Evolutionary conservation across 2,797 vertebrate genomes (phyloP).

Genomic region (Morus bassanus): DNA sequence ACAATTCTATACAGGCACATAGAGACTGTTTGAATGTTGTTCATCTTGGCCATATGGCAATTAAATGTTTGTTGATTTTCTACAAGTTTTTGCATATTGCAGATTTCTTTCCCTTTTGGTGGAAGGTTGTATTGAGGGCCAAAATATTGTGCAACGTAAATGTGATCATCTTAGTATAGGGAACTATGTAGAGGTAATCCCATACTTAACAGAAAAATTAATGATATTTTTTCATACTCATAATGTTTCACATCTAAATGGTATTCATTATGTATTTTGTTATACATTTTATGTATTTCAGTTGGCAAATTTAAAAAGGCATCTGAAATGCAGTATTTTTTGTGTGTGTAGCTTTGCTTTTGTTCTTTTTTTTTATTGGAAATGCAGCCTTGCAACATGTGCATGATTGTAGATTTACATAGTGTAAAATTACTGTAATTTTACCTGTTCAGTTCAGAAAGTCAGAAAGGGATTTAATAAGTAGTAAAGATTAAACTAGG

Average conservation of each 20-base stretch:
- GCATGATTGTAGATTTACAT: constrained; percentile 44
- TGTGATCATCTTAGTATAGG: background rate
- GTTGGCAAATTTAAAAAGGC: background rate
- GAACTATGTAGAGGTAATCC: background rate
- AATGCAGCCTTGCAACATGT: constrained; percentile 26
- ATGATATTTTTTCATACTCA: background rate
- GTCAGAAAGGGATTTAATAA: constrained; percentile 9
- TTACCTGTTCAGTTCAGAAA: constrained; percentile 19
- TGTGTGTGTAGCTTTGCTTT: background rate
- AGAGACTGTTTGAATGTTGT: background rate
- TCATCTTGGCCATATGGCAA: background rate
- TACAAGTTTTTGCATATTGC: background rate
- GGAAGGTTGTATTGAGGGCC: background rate
- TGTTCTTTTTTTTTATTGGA: background rate
- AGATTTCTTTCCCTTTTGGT: background rate
- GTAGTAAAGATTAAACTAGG: background rate
- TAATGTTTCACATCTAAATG: background rate
- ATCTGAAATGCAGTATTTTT: background rate
- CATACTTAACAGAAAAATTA: background rate
- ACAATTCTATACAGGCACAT: background rate
- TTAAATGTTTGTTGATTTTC: background rate
- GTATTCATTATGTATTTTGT: background rate
- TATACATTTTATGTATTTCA: background rate
- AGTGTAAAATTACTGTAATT: constrained; percentile 32
- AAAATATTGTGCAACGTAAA: background rate